phyloP scores from a whole-genome alignment of 1,140 invertebrate species.

The Drosophila truncata region DNA sequence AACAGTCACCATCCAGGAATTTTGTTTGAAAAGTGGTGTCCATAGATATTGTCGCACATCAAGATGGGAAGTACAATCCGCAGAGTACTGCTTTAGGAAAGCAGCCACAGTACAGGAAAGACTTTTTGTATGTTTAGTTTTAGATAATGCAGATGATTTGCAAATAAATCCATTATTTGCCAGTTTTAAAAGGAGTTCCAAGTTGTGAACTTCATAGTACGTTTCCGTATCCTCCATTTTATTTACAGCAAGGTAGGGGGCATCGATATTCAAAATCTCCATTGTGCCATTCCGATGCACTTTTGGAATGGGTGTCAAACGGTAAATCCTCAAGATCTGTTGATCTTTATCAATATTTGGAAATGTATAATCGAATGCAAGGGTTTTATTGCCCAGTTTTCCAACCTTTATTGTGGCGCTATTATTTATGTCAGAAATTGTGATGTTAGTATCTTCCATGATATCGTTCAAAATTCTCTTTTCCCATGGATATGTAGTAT shows the following conservation, averaged over 20 bases:
- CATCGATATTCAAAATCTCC: not conserved
- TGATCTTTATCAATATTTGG: not conserved
- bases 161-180: not conserved
- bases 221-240: not conserved
- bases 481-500: not conserved
- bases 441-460: no score
- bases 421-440: no score
- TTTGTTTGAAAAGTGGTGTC: conserved; percentile 1
- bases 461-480: not conserved
- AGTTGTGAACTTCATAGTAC: not conserved
- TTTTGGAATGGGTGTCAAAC: conserved; percentile 13
- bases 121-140: not conserved
- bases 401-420: not conserved
- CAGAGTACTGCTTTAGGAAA: not conserved
- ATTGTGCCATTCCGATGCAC: not conserved
- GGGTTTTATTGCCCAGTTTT: not conserved
- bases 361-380: not conserved
- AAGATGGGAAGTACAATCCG: not conserved
- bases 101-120: conserved; percentile 4
- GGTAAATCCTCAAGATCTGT: not conserved
- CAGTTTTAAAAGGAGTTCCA: not conserved
- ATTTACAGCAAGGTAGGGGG: not conserved
- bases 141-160: not conserved
- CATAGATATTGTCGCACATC: not conserved
- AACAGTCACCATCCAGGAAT: conserved; percentile 10